These are phyloP conservation scores for Trachelipus rathkii DNA, from an alignment of 1,140 invertebrate species.

Conservation along the genomic window DNA sequence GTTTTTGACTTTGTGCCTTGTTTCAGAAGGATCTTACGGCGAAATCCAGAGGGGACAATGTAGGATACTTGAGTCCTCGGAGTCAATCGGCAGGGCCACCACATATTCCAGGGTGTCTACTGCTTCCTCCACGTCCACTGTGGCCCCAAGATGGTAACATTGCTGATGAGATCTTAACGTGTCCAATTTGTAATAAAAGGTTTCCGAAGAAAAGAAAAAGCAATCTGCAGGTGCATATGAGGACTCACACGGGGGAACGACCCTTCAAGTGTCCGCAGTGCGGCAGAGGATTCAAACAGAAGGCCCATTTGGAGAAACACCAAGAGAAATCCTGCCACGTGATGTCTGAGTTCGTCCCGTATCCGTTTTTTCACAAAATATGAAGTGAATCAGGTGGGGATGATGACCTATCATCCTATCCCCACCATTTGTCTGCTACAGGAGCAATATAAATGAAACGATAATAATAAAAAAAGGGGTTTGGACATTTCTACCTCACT, in stretches of 20 bases:
- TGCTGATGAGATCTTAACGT: constrained; percentile 41
- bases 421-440: not conserved
- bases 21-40: constrained; percentile 46
- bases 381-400: not conserved
- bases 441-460: too few species aligned
- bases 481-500: too few species aligned
- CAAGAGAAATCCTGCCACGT: constrained; percentile 46
- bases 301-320: constrained; percentile 46
- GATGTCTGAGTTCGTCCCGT: constrained; percentile 45
- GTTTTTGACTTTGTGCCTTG: constrained; percentile 25
- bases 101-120: constrained; percentile 29
- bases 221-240: constrained; percentile 95
- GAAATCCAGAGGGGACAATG: constrained; percentile 39
- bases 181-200: constrained; percentile 43
- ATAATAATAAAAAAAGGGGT: too few species aligned
- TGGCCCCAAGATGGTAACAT: constrained; percentile 42
- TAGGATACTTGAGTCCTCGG: constrained; percentile 38
- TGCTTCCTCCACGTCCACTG: constrained; percentile 37
- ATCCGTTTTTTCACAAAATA: constrained; percentile 45
- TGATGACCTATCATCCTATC: not conserved
- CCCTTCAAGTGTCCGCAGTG: constrained; percentile 46
- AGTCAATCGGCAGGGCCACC: constrained; percentile 28
- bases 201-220: constrained; percentile 56
- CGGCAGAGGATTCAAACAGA: constrained; percentile 45
- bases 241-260: constrained; percentile 82